Evolutionary conservation across 2,888 invertebrate species (phyloP).

Genomic region (Prosapia bicincta): DNA sequence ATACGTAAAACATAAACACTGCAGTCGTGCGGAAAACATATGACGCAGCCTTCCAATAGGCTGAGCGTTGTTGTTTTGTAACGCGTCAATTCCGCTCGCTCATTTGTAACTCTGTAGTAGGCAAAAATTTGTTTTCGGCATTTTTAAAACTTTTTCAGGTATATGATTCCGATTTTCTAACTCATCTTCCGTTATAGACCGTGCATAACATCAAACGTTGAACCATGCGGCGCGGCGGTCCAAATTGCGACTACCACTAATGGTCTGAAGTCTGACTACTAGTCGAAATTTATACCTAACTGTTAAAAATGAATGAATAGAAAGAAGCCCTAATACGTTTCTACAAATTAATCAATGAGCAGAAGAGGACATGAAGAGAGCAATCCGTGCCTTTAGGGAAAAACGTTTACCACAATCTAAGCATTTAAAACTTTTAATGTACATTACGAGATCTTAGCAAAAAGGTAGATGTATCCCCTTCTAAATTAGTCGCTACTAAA

Average conservation of each 20-base stretch:
- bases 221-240: background rate
- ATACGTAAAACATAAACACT: no score
- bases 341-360: background rate
- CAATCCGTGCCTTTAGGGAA: background rate
- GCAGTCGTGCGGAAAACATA: no score
- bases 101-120: background rate
- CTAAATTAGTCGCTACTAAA: no score
- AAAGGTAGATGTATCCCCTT: background rate
- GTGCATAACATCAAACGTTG: background rate
- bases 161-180: background rate
- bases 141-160: background rate
- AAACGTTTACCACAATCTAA: background rate
- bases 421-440: background rate
- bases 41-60: no score
- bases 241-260: background rate
- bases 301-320: no score
- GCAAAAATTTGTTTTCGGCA: background rate
- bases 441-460: background rate
- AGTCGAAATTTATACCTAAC: background rate
- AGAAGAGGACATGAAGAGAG: background rate
- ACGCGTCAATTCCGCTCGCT: no score
- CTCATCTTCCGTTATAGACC: background rate
- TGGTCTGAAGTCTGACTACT: background rate
- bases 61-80: no score
- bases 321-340: no score